A percentile compares a stretch with the other conserved stretches of the same genome.
phyloP scores from a whole-genome alignment of 2,113 vertebrate species.

The Cervus canadensis region DNA sequence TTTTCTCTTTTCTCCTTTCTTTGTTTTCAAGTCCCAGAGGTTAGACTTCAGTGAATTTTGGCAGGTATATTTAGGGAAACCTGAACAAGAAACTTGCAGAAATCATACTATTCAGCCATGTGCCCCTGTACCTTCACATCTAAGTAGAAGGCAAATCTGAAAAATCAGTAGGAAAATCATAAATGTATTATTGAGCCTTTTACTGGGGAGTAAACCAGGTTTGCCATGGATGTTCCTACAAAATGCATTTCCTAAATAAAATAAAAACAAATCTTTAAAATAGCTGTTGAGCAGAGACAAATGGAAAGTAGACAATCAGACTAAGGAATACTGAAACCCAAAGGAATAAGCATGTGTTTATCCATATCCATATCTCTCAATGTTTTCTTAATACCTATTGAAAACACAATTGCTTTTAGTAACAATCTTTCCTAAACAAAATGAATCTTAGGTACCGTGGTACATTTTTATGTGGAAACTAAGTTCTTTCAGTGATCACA shows the following conservation, averaged over 20 bases:
- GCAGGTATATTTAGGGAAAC: not conserved
- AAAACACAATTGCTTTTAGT: not conserved
- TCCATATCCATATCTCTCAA: not conserved
- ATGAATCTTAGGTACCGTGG: not conserved
- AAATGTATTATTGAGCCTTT: not conserved
- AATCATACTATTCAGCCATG: not conserved
- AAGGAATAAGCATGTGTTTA: not conserved
- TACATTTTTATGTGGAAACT: not conserved
- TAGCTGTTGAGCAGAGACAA: not conserved
- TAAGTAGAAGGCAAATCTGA: not conserved
- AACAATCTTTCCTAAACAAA: not conserved
- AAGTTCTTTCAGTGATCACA: not conserved
- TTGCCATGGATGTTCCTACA: not conserved
- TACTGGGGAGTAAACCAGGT: not conserved
- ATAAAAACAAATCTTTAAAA: not conserved
- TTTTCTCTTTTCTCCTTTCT: not conserved
- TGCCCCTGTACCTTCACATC: not conserved
- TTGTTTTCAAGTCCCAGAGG: not conserved
- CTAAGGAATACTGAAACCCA: not conserved
- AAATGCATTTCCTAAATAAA: not conserved
- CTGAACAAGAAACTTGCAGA: slow-evolving; percentile 31
- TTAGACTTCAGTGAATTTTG: slow-evolving; percentile 16
- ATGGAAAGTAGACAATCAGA: not conserved
- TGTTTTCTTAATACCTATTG: not conserved
- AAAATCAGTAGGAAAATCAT: not conserved